Conservation (phyloP, 1,140 invertebrate genomes). For the Nephila pilipes region DNA sequence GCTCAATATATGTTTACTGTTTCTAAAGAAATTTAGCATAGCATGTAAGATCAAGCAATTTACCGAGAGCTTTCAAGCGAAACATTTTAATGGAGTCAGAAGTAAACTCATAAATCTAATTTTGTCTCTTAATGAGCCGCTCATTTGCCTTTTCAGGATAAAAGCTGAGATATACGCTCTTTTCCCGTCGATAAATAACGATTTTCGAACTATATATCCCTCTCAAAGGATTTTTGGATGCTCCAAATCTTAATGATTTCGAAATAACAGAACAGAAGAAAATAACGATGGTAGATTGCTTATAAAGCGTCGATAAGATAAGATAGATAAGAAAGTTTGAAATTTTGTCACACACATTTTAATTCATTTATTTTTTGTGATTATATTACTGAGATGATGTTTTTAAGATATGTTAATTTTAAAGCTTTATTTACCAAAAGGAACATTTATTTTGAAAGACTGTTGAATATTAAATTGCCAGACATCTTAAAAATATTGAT, state of each 20-base stretch:
- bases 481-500: too few species aligned
- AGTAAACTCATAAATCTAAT: conserved; percentile 28
- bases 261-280: background rate
- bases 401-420: background rate
- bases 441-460: too few species aligned
- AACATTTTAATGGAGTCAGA: conserved; percentile 17
- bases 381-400: background rate
- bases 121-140: background rate
- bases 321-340: background rate
- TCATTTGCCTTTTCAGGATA: background rate
- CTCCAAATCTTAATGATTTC: background rate
- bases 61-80: background rate
- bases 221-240: background rate
- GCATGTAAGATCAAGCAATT: background rate
- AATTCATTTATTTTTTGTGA: background rate
- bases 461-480: too few species aligned
- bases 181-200: background rate
- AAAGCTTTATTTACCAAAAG: too few species aligned
- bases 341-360: background rate
- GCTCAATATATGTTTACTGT: background rate
- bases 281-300: background rate
- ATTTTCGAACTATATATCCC: conserved; percentile 1
- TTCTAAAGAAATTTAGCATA: background rate
- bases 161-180: background rate
- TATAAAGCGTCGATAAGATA: background rate